phyloP scores from a whole-genome alignment of 2,888 invertebrate genomes.

The Adelognathus sp. region DNA sequence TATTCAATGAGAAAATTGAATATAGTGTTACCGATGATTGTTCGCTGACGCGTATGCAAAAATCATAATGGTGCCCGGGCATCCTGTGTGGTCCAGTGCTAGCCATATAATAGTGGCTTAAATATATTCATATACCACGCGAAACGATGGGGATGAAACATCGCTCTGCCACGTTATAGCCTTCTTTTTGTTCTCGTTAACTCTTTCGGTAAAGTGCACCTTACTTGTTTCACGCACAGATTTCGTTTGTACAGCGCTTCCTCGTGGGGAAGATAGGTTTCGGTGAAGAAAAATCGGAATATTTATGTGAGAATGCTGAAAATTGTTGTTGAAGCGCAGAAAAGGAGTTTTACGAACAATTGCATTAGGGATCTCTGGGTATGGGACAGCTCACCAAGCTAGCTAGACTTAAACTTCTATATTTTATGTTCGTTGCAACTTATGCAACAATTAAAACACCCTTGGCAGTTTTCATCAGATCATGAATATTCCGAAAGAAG shows the following conservation, averaged over 20 bases:
- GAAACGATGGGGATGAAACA: slow-evolving; percentile 32
- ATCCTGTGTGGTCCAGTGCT: slow-evolving; percentile 73
- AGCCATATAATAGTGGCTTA: slow-evolving; percentile 38
- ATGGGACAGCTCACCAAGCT: no score
- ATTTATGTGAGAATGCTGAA: no score
- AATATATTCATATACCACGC: slow-evolving; percentile 4
- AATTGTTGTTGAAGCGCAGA: no score
- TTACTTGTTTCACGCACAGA: slow-evolving; percentile 23
- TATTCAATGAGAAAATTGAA: slow-evolving; percentile 76
- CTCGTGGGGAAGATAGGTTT: no score
- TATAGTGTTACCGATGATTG: slow-evolving; percentile 75
- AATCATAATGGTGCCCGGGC: slow-evolving; percentile 66
- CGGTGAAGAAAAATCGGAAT: no score
- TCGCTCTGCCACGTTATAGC: slow-evolving; percentile 28
- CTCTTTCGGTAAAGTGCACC: slow-evolving; percentile 10
- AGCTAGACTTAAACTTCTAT: no score
- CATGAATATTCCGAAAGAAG: no score
- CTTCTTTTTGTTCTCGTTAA: slow-evolving; percentile 3
- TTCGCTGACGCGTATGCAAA: slow-evolving; percentile 69
- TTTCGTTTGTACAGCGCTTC: slow-evolving; percentile 14
- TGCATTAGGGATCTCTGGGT: no score
- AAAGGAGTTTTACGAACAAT: no score
- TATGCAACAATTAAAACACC: no score
- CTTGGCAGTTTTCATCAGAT: no score
- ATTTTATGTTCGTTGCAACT: no score